Conservation (phyloP, 2,888 invertebrate species). For the Alviniconcha strummeri region DNA sequence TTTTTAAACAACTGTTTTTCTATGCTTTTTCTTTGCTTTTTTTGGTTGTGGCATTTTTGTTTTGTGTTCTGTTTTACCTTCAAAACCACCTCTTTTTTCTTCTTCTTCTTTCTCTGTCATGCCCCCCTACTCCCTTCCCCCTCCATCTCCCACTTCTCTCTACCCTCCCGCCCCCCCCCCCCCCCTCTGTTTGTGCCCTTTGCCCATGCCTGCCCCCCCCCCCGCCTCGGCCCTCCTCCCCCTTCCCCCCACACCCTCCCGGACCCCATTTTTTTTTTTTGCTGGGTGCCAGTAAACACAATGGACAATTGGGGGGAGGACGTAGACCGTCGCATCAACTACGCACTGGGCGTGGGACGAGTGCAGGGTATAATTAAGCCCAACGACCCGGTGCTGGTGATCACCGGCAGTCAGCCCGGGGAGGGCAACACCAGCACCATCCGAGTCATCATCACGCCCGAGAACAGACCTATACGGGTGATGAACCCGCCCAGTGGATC, state of each 20-base stretch:
- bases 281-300: too few species aligned
- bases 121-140: conserved; percentile 17
- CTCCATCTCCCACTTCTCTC: conserved; percentile 8
- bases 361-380: not conserved
- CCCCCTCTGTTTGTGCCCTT: not conserved
- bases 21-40: too few species aligned
- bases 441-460: not conserved
- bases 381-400: not conserved
- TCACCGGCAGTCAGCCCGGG: not conserved
- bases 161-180: not conserved
- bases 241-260: too few species aligned
- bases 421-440: conserved; percentile 21
- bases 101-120: too few species aligned
- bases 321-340: conserved; percentile 24
- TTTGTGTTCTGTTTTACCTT: too few species aligned
- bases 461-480: not conserved
- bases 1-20: too few species aligned
- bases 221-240: too few species aligned
- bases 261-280: not conserved
- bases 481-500: too few species aligned
- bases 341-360: not conserved
- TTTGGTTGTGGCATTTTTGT: too few species aligned
- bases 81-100: not conserved
- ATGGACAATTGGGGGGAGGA: not conserved
- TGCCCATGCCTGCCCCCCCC: too few species aligned